Percentiles rank a stretch among this genome's conserved stretches.
Conservation (phyloP, 1,140 invertebrate genomes). For the Augochlora pura region DNA sequence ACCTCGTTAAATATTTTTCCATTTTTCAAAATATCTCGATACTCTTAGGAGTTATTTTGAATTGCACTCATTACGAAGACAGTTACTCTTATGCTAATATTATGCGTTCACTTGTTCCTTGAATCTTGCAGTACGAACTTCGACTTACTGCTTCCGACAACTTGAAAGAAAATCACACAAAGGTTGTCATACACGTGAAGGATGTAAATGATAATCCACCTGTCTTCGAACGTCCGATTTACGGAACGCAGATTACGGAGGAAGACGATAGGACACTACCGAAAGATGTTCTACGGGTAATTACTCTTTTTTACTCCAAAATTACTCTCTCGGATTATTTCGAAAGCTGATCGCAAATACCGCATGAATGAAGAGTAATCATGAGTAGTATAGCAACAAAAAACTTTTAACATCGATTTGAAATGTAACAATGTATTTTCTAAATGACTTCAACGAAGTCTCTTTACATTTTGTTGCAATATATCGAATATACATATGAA, state of each 20-base stretch:
- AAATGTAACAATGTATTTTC: no score
- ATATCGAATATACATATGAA: no score
- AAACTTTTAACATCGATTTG: no score
- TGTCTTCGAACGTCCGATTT: constrained; percentile 95
- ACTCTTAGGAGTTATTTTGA: no score
- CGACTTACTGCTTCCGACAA: constrained; percentile 96
- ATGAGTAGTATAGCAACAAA: no score
- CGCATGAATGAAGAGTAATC: no score
- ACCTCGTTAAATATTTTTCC: no score
- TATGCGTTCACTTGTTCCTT: constrained; percentile 11
- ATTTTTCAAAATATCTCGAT: no score
- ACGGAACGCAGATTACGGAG: constrained; percentile 96
- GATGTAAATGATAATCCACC: constrained; percentile 96
- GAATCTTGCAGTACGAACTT: constrained; percentile 90
- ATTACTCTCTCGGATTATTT: constrained; percentile 6
- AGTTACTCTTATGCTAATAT: not conserved
- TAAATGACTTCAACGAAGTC: no score
- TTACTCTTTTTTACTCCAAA: constrained; percentile 6
- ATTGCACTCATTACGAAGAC: not conserved
- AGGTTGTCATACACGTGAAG: constrained; percentile 96
- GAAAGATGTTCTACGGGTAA: constrained; percentile 95
- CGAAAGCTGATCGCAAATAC: no score
- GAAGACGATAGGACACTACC: constrained; percentile 96
- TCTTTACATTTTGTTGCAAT: no score
- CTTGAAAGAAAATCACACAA: constrained; percentile 97